A percentile compares a stretch with the other conserved stretches of the same genome.
phyloP scores from a whole-genome alignment of 1,140 invertebrate species.

The Drosophila ambigua region DNA sequence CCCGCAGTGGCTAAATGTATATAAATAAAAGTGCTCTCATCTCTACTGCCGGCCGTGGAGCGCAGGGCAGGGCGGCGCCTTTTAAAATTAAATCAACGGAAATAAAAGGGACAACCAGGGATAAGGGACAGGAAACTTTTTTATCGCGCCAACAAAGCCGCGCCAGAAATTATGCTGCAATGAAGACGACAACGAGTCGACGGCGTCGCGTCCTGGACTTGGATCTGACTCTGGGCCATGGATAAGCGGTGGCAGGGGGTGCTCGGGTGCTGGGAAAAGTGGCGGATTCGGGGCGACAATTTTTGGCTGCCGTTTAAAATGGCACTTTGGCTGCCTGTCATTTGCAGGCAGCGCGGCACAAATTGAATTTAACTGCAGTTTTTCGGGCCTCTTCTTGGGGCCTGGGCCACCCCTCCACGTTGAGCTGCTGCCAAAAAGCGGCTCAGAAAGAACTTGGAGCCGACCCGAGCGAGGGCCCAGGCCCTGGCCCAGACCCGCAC shows the following conservation, averaged over 20 bases:
- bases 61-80: constrained; percentile 66
- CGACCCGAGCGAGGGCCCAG: constrained; percentile 10
- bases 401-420: constrained; percentile 13
- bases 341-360: constrained; percentile 74
- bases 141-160: constrained; percentile 73
- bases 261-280: no score
- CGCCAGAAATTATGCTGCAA: constrained; percentile 76
- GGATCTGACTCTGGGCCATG: constrained; percentile 2
- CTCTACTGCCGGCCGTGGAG: constrained; percentile 52
- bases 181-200: constrained; percentile 58
- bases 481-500: constrained; percentile 34
- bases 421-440: constrained; percentile 72
- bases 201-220: constrained; percentile 21
- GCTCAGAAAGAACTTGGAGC: constrained; percentile 24
- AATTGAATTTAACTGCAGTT: constrained; percentile 82
- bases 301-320: constrained; percentile 80
- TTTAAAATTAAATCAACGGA: constrained; percentile 81
- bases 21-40: constrained; percentile 68
- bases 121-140: constrained; percentile 61
- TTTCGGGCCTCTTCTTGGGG: constrained; percentile 39
- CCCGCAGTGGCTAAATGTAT: constrained; percentile 60
- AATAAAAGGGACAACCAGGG: constrained; percentile 54
- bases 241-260: not conserved
- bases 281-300: constrained; percentile 53
- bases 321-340: constrained; percentile 77